Evolutionary conservation across 2,113 vertebrate genomes (phyloP).

Genomic region (Stomatorhinus ivindoensis): DNA sequence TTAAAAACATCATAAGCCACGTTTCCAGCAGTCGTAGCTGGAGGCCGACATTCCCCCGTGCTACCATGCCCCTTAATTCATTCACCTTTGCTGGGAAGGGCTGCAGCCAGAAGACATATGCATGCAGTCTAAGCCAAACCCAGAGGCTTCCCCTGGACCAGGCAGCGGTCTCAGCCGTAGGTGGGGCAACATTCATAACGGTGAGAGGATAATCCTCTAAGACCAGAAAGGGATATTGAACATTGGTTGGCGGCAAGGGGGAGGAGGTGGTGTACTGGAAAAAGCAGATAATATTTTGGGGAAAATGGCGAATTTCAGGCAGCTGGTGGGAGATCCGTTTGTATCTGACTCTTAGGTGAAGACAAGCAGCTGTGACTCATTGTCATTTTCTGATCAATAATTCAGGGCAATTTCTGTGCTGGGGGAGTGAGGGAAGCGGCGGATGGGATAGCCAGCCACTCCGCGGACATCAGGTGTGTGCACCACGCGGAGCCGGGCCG

Average conservation of each 20-base stretch:
- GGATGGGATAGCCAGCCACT: background rate
- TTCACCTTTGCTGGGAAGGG: too few species aligned
- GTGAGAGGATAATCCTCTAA: background rate
- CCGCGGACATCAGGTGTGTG: slow-evolving; percentile 10
- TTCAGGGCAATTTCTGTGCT: background rate
- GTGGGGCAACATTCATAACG: background rate
- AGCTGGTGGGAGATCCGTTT: background rate
- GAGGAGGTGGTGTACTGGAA: background rate
- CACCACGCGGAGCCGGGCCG: background rate
- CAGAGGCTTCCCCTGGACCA: background rate
- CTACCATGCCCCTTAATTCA: background rate
- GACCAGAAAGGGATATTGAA: background rate
- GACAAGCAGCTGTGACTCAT: background rate
- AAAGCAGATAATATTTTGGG: background rate
- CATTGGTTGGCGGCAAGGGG: background rate
- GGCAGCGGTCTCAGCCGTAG: background rate
- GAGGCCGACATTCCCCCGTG: background rate
- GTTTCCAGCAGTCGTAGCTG: background rate
- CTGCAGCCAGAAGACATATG: background rate
- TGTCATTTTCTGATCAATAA: slow-evolving; percentile 11
- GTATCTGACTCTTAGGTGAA: background rate
- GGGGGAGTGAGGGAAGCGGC: background rate
- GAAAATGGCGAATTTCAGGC: background rate
- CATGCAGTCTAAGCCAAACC: background rate
- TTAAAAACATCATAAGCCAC: background rate